Percentiles rank a stretch among this genome's conserved stretches.
phyloP scores from a whole-genome alignment of 2,113 vertebrate species.

The Eidolon helvum region DNA sequence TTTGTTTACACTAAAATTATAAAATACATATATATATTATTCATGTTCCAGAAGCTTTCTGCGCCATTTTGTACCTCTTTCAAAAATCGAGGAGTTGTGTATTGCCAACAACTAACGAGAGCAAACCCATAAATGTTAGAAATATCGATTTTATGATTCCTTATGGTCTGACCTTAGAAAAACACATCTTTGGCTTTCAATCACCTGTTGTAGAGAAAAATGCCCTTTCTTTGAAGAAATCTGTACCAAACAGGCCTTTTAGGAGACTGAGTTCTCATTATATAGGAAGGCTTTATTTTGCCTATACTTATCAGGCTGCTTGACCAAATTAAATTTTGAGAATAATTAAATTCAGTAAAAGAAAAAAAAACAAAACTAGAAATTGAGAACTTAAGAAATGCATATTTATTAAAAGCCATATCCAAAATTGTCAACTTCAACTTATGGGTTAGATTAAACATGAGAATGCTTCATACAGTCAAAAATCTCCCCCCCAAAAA shows the following conservation, averaged over 20 bases:
- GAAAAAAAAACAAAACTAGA: background rate
- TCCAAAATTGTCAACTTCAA: background rate
- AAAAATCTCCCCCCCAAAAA: background rate
- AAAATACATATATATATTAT: conserved; percentile 39
- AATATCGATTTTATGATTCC: conserved; percentile 66
- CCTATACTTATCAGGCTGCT: background rate
- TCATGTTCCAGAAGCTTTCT: conserved; percentile 66
- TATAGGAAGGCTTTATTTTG: background rate
- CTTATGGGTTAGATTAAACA: background rate
- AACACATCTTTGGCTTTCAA: background rate
- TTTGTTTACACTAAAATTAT: conserved; percentile 78
- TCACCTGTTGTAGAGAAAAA: conserved; percentile 36
- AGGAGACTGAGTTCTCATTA: background rate
- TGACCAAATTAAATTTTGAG: conserved; percentile 18
- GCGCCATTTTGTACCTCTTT: conserved; percentile 60
- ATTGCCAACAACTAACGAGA: conserved; percentile 65
- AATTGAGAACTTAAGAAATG: conserved; percentile 2
- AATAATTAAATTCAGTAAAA: conserved; percentile 10
- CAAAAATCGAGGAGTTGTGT: conserved; percentile 49
- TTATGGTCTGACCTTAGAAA: conserved; percentile 56
- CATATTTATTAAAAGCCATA: conserved; percentile 9
- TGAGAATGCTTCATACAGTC: background rate
- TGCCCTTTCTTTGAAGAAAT: conserved; percentile 6
- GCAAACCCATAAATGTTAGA: conserved; percentile 64
- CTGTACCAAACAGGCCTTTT: background rate